Conservation (phyloP, 2,797 vertebrate species). For the Lophotriccus pileatus region DNA sequence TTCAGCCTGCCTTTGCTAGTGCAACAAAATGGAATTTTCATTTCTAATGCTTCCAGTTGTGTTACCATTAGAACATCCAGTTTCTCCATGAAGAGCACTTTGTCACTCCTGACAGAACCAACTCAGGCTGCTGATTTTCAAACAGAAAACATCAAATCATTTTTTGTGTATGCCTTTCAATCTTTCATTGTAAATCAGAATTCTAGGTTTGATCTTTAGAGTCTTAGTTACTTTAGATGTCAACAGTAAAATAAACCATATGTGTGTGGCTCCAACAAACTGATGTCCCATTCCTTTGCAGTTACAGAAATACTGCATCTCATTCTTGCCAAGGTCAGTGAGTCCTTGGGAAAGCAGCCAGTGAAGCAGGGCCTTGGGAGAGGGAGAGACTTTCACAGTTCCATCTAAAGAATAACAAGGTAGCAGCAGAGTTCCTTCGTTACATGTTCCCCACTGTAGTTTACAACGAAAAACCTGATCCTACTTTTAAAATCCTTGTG, state of each 20-base stretch:
- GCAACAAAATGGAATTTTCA: not conserved
- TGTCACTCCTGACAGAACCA: not conserved
- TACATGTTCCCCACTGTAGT: not conserved
- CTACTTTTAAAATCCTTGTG: not conserved
- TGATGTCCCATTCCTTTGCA: not conserved
- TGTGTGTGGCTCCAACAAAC: not conserved
- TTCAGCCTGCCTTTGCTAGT: not conserved
- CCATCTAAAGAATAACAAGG: not conserved
- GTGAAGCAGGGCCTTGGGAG: not conserved
- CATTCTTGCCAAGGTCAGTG: not conserved
- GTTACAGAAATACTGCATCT: not conserved
- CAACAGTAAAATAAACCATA: not conserved
- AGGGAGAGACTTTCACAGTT: not conserved
- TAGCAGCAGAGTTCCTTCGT: not conserved
- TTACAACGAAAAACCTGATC: not conserved
- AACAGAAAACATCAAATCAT: not conserved
- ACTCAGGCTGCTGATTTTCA: not conserved
- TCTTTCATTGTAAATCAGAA: not conserved
- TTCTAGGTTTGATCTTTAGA: not conserved
- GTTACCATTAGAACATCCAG: not conserved
- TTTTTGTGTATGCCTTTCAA: not conserved
- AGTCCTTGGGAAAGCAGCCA: conserved; percentile 40
- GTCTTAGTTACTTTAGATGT: not conserved
- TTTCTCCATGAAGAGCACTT: not conserved
- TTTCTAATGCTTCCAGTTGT: not conserved